A percentile compares a stretch with the other conserved stretches of the same genome.
These are phyloP conservation scores for Heliornis fulica DNA, from an alignment of 2,113 vertebrate species.

Conservation along the genomic window DNA sequence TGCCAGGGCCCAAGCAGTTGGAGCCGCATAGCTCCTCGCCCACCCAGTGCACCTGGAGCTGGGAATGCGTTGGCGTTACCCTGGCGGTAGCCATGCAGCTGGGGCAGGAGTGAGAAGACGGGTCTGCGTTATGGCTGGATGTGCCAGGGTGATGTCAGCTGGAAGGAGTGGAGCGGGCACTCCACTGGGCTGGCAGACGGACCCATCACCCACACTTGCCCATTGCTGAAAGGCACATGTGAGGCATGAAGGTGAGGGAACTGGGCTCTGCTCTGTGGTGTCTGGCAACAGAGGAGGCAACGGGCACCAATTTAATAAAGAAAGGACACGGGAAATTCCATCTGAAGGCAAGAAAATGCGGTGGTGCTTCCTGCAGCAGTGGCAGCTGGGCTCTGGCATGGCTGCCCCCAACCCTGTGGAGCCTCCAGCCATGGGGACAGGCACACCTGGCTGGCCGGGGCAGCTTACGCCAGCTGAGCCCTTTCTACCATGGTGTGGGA, in stretches of 20 bases:
- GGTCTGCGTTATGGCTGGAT: not conserved
- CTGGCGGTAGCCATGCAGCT: rapidly evolving
- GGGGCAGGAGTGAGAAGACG: not conserved
- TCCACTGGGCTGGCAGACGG: not conserved
- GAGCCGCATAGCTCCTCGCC: not conserved
- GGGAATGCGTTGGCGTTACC: not conserved
- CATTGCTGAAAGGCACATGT: rapidly evolving
- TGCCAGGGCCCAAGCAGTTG: not conserved
- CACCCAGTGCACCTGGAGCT: rapidly evolving
- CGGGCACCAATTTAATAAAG: not conserved
- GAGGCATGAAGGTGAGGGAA: not conserved
- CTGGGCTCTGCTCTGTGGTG: not conserved
- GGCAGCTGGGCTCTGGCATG: not conserved
- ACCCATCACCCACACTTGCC: not conserved
- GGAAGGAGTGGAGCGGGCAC: not conserved
- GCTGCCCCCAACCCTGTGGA: not conserved
- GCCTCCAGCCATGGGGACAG: not conserved
- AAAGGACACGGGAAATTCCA: not conserved
- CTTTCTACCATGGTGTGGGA: not conserved
- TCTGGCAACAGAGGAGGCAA: not conserved
- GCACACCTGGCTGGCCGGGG: rapidly evolving
- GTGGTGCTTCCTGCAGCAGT: not conserved
- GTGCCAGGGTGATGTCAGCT: not conserved
- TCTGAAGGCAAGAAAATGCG: not conserved
- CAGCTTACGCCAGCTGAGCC: not conserved